These are phyloP conservation scores for Rousettus madagascariensis DNA, from an alignment of 2,797 vertebrate species.

Conservation along the genomic window DNA sequence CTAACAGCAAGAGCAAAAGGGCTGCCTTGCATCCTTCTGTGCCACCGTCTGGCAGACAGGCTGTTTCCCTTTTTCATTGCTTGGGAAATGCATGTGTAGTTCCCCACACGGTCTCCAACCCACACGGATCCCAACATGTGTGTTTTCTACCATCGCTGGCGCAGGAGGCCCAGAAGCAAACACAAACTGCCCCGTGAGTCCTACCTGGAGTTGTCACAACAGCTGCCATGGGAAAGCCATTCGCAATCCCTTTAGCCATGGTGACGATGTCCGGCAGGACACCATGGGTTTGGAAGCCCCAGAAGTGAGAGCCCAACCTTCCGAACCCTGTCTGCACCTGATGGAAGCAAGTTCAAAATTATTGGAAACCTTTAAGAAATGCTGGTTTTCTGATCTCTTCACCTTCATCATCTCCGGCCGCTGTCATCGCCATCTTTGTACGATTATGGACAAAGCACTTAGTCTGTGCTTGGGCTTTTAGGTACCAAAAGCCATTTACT, in stretches of 20 bases:
- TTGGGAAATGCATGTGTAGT: neutral
- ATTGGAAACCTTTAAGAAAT: neutral
- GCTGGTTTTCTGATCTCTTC: neutral
- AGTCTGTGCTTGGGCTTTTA: neutral
- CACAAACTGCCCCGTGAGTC: neutral
- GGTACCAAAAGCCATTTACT: neutral
- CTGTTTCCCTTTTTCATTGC: neutral
- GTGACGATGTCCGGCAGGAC: constrained; percentile 95
- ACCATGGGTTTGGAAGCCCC: constrained; percentile 94
- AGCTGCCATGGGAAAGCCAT: constrained; percentile 97
- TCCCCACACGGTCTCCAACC: neutral
- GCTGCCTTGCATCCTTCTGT: neutral
- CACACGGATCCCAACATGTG: accelerated
- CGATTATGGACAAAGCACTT: neutral
- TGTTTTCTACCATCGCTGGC: accelerated
- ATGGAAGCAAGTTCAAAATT: constrained; percentile 45
- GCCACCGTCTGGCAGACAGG: neutral
- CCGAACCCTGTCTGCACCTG: constrained; percentile 98
- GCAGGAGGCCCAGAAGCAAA: neutral
- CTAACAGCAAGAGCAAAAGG: neutral
- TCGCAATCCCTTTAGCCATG: constrained; percentile 96
- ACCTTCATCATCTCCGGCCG: neutral
- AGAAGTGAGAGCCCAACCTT: constrained; percentile 94
- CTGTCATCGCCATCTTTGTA: neutral
- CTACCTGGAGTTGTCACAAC: constrained; percentile 93